A percentile compares a stretch with the other conserved stretches of the same genome.
Conservation (phyloP, 64 coral and sea anemone genomes). For the Montipora foliosa region DNA sequence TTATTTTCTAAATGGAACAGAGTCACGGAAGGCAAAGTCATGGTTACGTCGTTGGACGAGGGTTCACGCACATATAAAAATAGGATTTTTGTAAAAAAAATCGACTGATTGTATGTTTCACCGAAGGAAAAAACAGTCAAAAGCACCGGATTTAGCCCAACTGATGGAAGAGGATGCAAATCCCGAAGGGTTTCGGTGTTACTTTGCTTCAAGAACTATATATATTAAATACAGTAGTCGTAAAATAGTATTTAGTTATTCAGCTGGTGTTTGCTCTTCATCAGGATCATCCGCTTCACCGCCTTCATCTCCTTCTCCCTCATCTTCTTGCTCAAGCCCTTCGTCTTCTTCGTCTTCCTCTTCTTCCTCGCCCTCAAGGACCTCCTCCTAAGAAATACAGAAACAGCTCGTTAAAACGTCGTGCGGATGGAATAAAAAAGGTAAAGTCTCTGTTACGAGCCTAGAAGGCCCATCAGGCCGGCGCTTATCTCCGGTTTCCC, state of each 20-base stretch:
- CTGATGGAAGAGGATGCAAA: background rate
- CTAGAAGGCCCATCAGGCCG: too few species aligned
- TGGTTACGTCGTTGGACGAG: background rate
- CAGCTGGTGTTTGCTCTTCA: background rate
- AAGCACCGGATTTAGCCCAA: background rate
- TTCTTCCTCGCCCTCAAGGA: conserved; percentile 39
- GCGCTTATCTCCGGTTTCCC: too few species aligned
- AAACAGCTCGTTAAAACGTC: too few species aligned
- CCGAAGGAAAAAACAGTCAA: background rate
- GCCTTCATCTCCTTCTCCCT: conserved; percentile 26
- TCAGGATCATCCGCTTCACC: background rate
- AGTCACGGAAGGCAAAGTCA: conserved; percentile 16
- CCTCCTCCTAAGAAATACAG: conserved; percentile 28
- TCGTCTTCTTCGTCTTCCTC: conserved; percentile 45
- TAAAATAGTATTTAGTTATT: conserved; percentile 6
- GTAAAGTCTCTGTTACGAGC: too few species aligned
- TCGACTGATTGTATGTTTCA: background rate
- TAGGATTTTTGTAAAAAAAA: conserved; percentile 44
- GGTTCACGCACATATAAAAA: conserved; percentile 36
- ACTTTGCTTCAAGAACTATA: background rate
- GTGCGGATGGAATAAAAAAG: too few species aligned
- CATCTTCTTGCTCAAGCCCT: conserved; percentile 60
- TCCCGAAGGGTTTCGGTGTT: background rate
- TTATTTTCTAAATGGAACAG: background rate
- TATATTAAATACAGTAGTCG: conserved; percentile 46